Evolutionary conservation across 2,888 invertebrate genomes (phyloP).

Genomic region (Spodoptera picta): DNA sequence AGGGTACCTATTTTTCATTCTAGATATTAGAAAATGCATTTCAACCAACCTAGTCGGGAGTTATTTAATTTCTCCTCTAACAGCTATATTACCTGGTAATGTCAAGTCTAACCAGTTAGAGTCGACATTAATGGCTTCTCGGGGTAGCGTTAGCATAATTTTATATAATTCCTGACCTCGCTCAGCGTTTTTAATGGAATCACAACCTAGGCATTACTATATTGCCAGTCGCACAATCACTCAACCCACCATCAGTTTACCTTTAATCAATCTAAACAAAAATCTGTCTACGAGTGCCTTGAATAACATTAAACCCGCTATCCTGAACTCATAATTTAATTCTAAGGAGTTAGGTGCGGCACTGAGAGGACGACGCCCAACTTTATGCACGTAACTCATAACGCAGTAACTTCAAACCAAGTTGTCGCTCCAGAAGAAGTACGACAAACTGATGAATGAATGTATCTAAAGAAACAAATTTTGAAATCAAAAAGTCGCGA

Average conservation of each 20-base stretch:
- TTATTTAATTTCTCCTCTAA: constrained; percentile 29
- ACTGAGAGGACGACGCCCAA: constrained; percentile 27
- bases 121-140: constrained; percentile 36
- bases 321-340: constrained; percentile 5
- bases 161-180: constrained; percentile 26
- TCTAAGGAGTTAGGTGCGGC: constrained; percentile 18
- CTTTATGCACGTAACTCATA: constrained; percentile 47
- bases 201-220: constrained; percentile 1
- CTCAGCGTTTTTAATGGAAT: constrained; percentile 17
- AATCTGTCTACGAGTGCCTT: too few species aligned
- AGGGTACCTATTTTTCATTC: too few species aligned
- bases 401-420: constrained; percentile 41
- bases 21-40: constrained; percentile 28
- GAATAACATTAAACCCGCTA: neutral
- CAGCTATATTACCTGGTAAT: constrained; percentile 35
- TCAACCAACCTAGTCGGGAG: constrained; percentile 11
- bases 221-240: neutral
- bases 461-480: constrained; percentile 61
- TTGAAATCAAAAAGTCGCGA: constrained; percentile 64
- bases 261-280: neutral
- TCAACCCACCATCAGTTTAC: neutral
- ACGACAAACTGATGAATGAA: constrained; percentile 50
- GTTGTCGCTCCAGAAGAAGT: constrained; percentile 45
- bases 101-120: constrained; percentile 31
- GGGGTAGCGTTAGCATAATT: constrained; percentile 32